Conservation (phyloP, 2,888 invertebrate species). For the Podabrus alpinus region DNA sequence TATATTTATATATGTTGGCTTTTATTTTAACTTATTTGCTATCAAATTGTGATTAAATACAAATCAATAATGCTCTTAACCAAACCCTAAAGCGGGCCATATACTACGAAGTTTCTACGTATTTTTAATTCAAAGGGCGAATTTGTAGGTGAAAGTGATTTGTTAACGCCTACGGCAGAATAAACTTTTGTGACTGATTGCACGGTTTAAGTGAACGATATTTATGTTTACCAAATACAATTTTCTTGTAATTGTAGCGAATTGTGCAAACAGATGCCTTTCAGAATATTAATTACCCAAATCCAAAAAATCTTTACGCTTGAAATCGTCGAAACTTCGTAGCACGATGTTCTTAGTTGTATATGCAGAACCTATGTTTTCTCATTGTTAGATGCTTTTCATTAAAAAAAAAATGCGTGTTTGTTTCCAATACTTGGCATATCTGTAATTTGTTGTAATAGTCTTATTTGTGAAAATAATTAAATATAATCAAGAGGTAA, state of each 20-base stretch:
- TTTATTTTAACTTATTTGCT: not conserved
- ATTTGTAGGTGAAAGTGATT: not conserved
- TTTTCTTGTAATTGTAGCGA: not conserved
- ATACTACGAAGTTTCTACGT: not conserved
- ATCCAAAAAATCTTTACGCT: not conserved
- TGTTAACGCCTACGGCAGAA: not conserved
- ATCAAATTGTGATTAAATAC: not conserved
- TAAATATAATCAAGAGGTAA: slow-evolving; percentile 44
- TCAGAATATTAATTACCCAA: not conserved
- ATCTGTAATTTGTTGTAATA: slow-evolving; percentile 43
- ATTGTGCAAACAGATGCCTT: not conserved
- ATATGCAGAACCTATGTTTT: not conserved
- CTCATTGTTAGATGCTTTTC: slow-evolving; percentile 23
- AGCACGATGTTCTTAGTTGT: not conserved
- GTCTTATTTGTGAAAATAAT: slow-evolving; percentile 38
- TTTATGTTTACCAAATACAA: not conserved
- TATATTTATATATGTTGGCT: not conserved
- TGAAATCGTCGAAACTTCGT: not conserved
- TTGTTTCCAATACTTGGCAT: slow-evolving; percentile 40
- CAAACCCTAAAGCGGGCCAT: not conserved
- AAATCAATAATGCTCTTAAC: not conserved
- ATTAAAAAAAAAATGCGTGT: slow-evolving; percentile 7
- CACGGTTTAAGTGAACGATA: not conserved
- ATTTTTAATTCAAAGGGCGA: not conserved
- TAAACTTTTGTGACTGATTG: not conserved